A percentile compares a stretch with the other conserved stretches of the same genome.
phyloP scores from a whole-genome alignment of 2,888 invertebrate genomes.

The Agrotis puta region DNA sequence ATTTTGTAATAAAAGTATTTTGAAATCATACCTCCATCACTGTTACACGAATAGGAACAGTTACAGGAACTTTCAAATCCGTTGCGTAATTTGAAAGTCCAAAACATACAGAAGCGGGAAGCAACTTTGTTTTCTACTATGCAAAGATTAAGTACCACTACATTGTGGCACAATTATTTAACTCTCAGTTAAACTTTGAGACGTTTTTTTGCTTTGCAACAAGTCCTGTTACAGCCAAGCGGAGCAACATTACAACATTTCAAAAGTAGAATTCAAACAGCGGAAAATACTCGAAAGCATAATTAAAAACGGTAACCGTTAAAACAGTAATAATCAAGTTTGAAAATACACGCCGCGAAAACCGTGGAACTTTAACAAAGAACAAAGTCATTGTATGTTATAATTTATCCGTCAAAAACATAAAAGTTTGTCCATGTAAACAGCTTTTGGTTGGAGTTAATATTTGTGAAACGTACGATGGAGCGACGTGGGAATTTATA shows the following conservation, averaged over 20 bases:
- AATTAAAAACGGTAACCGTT: slow-evolving; percentile 17
- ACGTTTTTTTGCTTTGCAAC: neutral
- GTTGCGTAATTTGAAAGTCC: too few species aligned
- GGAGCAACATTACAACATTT: too few species aligned
- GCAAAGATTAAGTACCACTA: neutral
- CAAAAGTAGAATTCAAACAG: neutral
- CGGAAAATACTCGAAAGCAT: slow-evolving; percentile 8
- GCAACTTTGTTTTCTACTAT: too few species aligned
- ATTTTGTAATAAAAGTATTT: too few species aligned
- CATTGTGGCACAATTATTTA: neutral
- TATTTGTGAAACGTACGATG: slow-evolving; percentile 38
- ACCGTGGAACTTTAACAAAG: slow-evolving; percentile 37
- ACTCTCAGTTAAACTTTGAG: neutral
- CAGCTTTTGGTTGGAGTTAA: slow-evolving; percentile 29
- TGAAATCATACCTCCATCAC: too few species aligned
- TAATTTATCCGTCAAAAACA: slow-evolving; percentile 62
- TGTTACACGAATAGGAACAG: too few species aligned
- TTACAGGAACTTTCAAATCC: too few species aligned
- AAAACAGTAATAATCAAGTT: slow-evolving; percentile 34
- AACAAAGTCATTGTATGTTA: slow-evolving; percentile 58
- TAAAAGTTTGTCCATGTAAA: slow-evolving; percentile 45
- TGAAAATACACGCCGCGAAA: slow-evolving; percentile 24
- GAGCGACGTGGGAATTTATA: slow-evolving; percentile 21
- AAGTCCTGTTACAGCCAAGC: neutral
- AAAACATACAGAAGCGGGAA: too few species aligned